Percentiles rank a stretch among this genome's conserved stretches.
Conservation (phyloP, 2,113 vertebrate species). For the Tachysurus vachellii region DNA sequence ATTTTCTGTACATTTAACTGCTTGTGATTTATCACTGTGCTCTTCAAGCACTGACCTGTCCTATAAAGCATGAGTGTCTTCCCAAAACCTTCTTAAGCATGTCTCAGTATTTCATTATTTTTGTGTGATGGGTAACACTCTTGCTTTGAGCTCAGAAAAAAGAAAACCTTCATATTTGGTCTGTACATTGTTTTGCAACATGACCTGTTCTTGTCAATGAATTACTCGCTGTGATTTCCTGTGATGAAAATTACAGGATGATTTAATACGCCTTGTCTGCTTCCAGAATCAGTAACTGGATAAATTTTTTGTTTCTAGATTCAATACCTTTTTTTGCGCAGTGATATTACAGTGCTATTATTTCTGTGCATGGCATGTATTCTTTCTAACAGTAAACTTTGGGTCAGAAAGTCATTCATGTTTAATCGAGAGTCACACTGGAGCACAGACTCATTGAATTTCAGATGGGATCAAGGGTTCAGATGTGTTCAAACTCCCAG, state of each 20-base stretch:
- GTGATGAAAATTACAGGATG: conserved; percentile 6
- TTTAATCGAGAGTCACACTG: not conserved
- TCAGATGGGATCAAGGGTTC: not conserved
- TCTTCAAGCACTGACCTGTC: not conserved
- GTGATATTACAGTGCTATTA: not conserved
- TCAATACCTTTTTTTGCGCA: not conserved
- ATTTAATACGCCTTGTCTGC: not conserved
- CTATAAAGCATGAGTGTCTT: not conserved
- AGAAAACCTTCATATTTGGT: not conserved
- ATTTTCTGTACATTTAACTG: not conserved
- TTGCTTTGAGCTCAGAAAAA: not conserved
- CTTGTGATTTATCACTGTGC: not conserved
- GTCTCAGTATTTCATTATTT: not conserved
- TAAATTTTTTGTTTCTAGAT: not conserved
- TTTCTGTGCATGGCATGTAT: not conserved
- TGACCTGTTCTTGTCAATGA: not conserved
- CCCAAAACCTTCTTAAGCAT: not conserved
- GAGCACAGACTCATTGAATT: not conserved
- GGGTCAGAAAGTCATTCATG: not conserved
- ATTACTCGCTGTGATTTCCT: not conserved
- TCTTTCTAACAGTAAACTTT: not conserved
- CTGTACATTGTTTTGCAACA: not conserved
- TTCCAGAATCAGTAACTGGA: not conserved
- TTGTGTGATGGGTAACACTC: not conserved
- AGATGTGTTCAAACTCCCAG: not conserved